phyloP scores from a whole-genome alignment of 35 echinoderm and acorn worm species.

The Apostichopus parvimensis region DNA sequence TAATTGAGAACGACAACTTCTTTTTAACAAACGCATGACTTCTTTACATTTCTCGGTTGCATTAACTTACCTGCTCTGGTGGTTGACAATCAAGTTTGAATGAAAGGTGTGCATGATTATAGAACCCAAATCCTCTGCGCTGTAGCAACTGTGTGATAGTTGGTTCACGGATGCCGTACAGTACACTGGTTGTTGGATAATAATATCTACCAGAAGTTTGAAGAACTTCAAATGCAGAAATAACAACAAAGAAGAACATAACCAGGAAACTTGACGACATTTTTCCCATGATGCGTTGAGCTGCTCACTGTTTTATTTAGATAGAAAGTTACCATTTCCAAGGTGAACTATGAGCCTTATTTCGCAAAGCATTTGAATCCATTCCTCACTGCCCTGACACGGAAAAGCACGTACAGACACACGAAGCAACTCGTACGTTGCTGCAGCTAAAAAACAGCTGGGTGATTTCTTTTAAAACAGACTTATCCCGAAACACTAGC shows the following conservation, averaged over 20 bases:
- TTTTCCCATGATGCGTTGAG: neutral
- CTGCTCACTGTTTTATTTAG: too few relatives aligned
- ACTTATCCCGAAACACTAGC: neutral
- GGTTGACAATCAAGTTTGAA: neutral
- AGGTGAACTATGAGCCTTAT: too few relatives aligned
- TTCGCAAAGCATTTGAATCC: too few relatives aligned
- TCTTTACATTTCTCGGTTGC: too few relatives aligned
- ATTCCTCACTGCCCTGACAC: too few relatives aligned
- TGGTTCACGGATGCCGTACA: neutral
- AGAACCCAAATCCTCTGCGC: neutral
- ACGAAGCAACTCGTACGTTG: neutral
- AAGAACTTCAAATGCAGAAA: slow-evolving; percentile 3
- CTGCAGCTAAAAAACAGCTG: neutral
- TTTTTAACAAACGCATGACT: too few relatives aligned
- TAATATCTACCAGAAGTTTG: slow-evolving; percentile 9
- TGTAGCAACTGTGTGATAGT: slow-evolving; percentile 1
- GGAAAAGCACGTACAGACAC: too few relatives aligned
- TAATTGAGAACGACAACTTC: too few relatives aligned
- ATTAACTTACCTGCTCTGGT: neutral
- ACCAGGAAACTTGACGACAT: neutral
- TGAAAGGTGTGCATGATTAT: neutral
- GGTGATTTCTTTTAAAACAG: neutral
- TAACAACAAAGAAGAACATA: neutral
- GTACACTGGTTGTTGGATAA: neutral
- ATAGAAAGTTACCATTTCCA: too few relatives aligned